These are phyloP conservation scores for Meloidogyne hapla DNA, from an alignment of 1,140 invertebrate species.

Conservation along the genomic window DNA sequence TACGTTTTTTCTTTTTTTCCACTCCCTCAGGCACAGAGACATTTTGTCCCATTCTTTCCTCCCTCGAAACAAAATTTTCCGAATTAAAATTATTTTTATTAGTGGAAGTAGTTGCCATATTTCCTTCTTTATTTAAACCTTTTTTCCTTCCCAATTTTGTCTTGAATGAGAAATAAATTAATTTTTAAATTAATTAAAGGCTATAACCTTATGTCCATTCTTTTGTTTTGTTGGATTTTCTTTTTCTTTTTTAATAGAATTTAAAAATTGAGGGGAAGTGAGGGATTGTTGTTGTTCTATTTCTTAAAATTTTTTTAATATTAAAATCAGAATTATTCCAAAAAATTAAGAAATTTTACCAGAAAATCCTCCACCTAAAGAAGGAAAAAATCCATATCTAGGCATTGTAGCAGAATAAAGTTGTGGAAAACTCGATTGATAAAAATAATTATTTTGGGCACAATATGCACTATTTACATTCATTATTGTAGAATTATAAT, in stretches of 20 bases:
- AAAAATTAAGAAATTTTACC: not conserved
- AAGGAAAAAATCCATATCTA: not conserved
- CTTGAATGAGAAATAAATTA: not conserved
- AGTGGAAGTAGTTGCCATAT: not conserved
- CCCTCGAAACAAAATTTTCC: not conserved
- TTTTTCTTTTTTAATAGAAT: not conserved
- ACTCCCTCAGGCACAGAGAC: not conserved
- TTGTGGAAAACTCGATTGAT: not conserved
- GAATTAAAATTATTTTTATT: not conserved
- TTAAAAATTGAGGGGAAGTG: not conserved
- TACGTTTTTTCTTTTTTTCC: slow-evolving; percentile 69
- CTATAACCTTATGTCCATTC: not conserved
- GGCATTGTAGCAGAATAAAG: not conserved
- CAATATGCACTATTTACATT: not conserved
- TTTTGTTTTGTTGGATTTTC: not conserved
- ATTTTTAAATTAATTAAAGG: not conserved
- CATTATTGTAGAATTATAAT: slow-evolving; percentile 6
- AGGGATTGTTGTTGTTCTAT: not conserved
- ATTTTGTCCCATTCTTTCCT: not conserved
- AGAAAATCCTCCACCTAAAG: not conserved
- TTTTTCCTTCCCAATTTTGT: not conserved
- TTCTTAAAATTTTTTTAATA: too few relatives aligned
- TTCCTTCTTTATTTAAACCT: not conserved
- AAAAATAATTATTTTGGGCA: not conserved
- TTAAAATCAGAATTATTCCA: not conserved